phyloP scores from a whole-genome alignment of 2,888 invertebrate genomes.

The Andrena haemorrhoa region DNA sequence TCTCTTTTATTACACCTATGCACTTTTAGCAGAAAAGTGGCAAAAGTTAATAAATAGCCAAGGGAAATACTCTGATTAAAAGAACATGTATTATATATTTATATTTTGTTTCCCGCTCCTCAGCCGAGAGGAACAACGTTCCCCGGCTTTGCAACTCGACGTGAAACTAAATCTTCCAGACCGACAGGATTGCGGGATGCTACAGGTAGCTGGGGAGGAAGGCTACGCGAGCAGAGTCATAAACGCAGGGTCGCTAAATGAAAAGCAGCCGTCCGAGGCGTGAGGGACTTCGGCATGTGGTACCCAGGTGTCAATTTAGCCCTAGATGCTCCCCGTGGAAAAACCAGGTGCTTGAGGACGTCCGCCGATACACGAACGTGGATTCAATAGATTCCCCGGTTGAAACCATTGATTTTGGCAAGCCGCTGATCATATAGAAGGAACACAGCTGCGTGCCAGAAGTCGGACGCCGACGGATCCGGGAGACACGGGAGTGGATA shows the following conservation, averaged over 20 bases:
- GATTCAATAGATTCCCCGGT: slow-evolving; percentile 68
- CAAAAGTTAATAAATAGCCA: too few relatives aligned
- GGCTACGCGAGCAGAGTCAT: slow-evolving; percentile 29
- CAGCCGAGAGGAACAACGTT: too few relatives aligned
- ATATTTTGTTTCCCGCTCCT: too few relatives aligned
- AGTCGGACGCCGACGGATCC: slow-evolving; percentile 41
- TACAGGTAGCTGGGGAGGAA: not conserved
- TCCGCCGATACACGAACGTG: slow-evolving; percentile 62
- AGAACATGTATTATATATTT: too few relatives aligned
- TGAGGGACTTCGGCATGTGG: slow-evolving; percentile 73
- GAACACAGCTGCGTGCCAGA: slow-evolving; percentile 72
- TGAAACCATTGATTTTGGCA: slow-evolving; percentile 76
- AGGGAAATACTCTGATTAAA: too few relatives aligned
- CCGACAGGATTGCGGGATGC: too few relatives aligned
- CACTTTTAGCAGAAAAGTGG: too few relatives aligned
- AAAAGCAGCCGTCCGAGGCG: slow-evolving; percentile 26
- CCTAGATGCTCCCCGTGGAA: slow-evolving; percentile 62
- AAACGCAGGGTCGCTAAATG: slow-evolving; percentile 41
- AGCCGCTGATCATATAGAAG: slow-evolving; percentile 58
- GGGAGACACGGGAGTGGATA: slow-evolving; percentile 6
- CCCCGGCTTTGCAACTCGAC: too few relatives aligned
- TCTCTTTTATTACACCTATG: too few relatives aligned
- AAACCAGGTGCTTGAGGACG: slow-evolving; percentile 74
- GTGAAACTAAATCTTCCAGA: too few relatives aligned
- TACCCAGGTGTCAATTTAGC: slow-evolving; percentile 79